Evolutionary conservation across 23 tunicate genomes (phyloP).

Genomic region (Styela clava): DNA sequence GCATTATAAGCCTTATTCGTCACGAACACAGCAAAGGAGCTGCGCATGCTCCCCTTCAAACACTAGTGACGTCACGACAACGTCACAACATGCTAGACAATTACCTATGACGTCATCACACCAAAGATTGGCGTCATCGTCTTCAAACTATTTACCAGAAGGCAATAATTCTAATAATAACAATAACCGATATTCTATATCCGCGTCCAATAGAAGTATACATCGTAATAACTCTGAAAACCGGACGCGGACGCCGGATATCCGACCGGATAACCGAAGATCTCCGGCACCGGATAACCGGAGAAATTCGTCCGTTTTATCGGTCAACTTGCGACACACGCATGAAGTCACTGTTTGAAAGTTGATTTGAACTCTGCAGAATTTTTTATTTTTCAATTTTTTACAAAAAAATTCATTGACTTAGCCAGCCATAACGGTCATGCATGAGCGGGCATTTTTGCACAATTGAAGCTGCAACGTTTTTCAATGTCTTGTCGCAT

Average conservation of each 20-base stretch:
- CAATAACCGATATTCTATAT: slow-evolving; percentile 3
- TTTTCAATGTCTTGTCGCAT: too few relatives aligned
- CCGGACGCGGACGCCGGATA: slow-evolving; percentile 19
- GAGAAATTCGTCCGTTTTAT: slow-evolving; percentile 8
- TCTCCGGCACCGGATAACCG: slow-evolving; percentile 25
- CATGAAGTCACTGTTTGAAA: background rate
- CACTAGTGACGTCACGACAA: slow-evolving; percentile 7
- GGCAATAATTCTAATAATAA: slow-evolving; percentile 1
- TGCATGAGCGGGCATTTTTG: too few relatives aligned
- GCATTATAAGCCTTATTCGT: slow-evolving; percentile 24
- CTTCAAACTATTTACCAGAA: background rate
- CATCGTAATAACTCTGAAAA: slow-evolving; percentile 8
- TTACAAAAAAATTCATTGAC: background rate
- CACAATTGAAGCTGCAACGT: too few relatives aligned
- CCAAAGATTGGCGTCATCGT: background rate
- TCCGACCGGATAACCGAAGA: background rate
- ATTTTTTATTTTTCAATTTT: background rate
- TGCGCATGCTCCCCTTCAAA: slow-evolving; percentile 23
- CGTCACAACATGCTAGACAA: slow-evolving; percentile 1
- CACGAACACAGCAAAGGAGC: slow-evolving; percentile 16
- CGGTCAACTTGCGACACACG: slow-evolving; percentile 16
- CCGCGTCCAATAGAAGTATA: background rate
- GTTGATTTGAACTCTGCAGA: background rate
- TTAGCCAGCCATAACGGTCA: too few relatives aligned
- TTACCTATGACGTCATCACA: slow-evolving; percentile 21